A percentile compares a stretch with the other conserved stretches of the same genome.
phyloP scores from a whole-genome alignment of 2,888 invertebrate genomes.

The Philereme transversata region DNA sequence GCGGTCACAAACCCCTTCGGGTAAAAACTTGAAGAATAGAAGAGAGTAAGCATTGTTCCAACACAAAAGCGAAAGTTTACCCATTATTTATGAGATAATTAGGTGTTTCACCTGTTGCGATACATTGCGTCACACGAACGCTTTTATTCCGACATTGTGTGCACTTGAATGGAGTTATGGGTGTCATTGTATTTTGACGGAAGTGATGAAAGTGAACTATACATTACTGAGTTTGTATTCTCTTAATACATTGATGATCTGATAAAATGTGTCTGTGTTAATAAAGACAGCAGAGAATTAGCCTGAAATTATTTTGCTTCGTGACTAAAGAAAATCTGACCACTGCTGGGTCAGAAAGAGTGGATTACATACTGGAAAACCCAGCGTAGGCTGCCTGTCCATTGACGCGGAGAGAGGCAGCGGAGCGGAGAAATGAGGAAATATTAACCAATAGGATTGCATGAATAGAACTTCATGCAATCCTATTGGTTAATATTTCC shows the following conservation, averaged over 20 bases:
- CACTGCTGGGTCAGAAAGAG: too few species aligned
- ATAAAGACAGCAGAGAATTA: neutral
- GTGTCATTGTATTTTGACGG: slow-evolving; percentile 34
- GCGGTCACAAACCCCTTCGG: slow-evolving; percentile 29
- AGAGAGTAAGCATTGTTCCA: slow-evolving; percentile 72
- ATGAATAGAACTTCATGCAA: too few species aligned
- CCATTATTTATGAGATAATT: slow-evolving; percentile 78
- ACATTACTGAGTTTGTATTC: neutral
- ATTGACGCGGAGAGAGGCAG: too few species aligned
- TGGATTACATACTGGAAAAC: too few species aligned
- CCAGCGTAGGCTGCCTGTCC: too few species aligned
- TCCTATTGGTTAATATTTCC: too few species aligned
- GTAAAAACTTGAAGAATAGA: slow-evolving; percentile 38
- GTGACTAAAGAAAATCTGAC: too few species aligned
- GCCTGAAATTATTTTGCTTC: too few species aligned
- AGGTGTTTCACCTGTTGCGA: slow-evolving; percentile 72
- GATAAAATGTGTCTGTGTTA: neutral
- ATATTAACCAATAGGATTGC: too few species aligned
- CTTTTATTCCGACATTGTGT: slow-evolving; percentile 70
- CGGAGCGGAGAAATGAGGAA: too few species aligned
- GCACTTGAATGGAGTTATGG: slow-evolving; percentile 54
- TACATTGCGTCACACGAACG: slow-evolving; percentile 68
- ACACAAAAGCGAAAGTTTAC: slow-evolving; percentile 82
- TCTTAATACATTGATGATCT: neutral
- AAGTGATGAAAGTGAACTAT: slow-evolving; percentile 32